Conservation (phyloP, 2,888 invertebrate species). For the Platerodrilus igneus region DNA sequence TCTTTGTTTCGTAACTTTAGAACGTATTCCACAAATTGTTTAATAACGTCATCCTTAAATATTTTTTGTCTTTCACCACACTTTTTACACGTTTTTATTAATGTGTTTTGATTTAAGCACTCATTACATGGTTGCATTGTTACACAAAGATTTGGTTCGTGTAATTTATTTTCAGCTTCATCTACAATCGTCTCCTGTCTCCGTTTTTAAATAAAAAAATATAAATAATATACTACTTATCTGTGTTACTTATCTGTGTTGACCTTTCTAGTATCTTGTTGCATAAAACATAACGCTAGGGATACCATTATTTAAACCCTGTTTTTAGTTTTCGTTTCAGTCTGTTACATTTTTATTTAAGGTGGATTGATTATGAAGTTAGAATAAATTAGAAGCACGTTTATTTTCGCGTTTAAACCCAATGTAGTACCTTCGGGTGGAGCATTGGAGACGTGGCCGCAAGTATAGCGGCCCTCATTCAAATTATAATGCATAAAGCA, state of each 20-base stretch:
- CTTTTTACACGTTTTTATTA: neutral
- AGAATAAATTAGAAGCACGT: too few relatives aligned
- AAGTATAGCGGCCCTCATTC: neutral
- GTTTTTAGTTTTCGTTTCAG: too few relatives aligned
- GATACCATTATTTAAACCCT: too few relatives aligned
- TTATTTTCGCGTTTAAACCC: too few relatives aligned
- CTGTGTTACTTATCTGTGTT: slow-evolving; percentile 3
- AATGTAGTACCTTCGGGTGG: too few relatives aligned
- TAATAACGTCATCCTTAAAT: neutral
- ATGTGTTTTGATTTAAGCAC: neutral
- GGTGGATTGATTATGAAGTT: too few relatives aligned
- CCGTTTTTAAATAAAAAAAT: slow-evolving; percentile 20
- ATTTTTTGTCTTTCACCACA: neutral
- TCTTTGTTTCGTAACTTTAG: neutral
- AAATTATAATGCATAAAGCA: neutral
- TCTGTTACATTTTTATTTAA: too few relatives aligned
- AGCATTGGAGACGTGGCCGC: too few relatives aligned
- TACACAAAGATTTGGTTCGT: neutral
- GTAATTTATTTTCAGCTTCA: neutral
- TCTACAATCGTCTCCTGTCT: neutral
- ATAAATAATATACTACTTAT: slow-evolving; percentile 17
- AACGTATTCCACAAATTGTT: neutral
- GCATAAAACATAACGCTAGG: slow-evolving; percentile 2
- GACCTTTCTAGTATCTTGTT: slow-evolving; percentile 2
- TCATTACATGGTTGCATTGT: neutral